Percentiles rank a stretch among this genome's conserved stretches.
Conservation (phyloP, 2,113 vertebrate genomes). For the Formicarius rufipectus region DNA sequence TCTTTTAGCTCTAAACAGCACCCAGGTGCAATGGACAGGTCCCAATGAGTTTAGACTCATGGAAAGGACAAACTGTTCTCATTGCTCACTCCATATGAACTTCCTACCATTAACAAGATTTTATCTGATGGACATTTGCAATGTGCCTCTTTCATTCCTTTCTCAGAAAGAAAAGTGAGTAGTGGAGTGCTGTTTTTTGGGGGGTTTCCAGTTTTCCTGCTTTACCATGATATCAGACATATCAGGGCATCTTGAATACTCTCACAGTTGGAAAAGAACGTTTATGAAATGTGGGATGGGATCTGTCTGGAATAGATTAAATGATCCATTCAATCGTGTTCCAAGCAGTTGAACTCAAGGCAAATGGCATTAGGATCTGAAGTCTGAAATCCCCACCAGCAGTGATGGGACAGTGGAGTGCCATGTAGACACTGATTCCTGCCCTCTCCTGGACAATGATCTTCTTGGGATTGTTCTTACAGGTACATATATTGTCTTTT, state of each 20-base stretch:
- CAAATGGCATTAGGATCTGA: neutral
- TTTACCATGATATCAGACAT: neutral
- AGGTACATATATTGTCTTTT: neutral
- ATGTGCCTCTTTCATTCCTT: neutral
- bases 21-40: neutral
- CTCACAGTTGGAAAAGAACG: neutral
- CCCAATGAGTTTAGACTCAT: neutral
- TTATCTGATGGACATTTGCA: neutral
- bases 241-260: neutral
- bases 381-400: neutral
- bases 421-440: neutral
- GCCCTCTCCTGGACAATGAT: neutral
- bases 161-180: neutral
- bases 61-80: neutral
- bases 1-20: neutral
- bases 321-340: neutral
- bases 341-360: neutral
- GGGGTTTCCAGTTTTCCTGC: neutral
- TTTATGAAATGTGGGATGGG: neutral
- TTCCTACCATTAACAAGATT: neutral
- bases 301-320: neutral
- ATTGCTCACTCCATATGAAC: neutral
- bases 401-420: neutral
- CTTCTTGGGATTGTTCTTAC: neutral
- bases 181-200: neutral